These are phyloP conservation scores for Synergus itoensis DNA, from an alignment of 2,888 invertebrate species.

Conservation along the genomic window DNA sequence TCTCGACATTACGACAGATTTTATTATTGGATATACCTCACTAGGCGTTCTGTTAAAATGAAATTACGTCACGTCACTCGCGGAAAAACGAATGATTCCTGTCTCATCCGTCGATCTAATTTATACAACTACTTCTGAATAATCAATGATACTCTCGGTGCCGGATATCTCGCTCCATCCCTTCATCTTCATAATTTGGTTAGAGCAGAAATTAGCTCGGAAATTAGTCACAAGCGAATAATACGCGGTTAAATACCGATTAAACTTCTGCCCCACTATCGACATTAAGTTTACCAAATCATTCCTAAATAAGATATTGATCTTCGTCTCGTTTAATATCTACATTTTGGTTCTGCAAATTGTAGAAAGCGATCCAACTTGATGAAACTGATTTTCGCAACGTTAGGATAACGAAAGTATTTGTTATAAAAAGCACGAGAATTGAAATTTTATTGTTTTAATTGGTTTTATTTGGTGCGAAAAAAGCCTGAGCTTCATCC, in stretches of 20 bases:
- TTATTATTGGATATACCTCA: constrained; percentile 59
- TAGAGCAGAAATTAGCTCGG: constrained; percentile 10
- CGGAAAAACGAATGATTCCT: constrained; percentile 44
- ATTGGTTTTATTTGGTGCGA: too few species aligned
- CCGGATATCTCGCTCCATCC: constrained; percentile 32
- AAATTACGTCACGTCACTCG: constrained; percentile 62
- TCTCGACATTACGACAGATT: constrained; percentile 60
- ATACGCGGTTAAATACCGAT: constrained; percentile 24
- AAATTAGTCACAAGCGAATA: constrained; percentile 5
- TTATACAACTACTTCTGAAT: constrained; percentile 55
- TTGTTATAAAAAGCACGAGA: too few species aligned
- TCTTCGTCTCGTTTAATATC: not conserved
- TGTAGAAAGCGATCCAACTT: not conserved
- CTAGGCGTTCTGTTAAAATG: constrained; percentile 53
- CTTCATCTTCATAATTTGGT: constrained; percentile 31
- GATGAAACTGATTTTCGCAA: not conserved
- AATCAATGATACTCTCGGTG: constrained; percentile 33
- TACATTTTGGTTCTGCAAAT: not conserved
- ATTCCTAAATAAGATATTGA: not conserved
- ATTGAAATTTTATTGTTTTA: too few species aligned
- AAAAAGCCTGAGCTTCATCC: too few species aligned
- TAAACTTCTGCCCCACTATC: constrained; percentile 34
- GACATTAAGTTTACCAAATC: not conserved
- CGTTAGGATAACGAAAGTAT: too few species aligned
- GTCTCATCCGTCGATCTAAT: constrained; percentile 53